Evolutionary conservation across 30 jellyfish, hydroid and myxozoan species (phyloP), one percentile per base, ranked within the genome.

Genomic region (Aurelia sp.): DNA sequence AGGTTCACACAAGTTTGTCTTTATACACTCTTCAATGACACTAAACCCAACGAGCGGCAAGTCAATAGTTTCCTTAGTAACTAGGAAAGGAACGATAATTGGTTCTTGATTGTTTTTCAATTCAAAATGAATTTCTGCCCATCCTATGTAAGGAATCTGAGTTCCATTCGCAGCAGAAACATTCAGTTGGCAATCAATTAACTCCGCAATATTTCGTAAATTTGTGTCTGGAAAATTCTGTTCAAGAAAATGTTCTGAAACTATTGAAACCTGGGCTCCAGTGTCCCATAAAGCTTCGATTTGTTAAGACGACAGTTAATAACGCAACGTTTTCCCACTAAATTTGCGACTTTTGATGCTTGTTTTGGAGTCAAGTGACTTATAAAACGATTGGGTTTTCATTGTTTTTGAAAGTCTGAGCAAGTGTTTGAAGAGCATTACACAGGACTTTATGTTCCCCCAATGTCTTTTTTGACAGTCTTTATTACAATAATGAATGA

Each of bases 191-290:
- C 60, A 4, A 6, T 70, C 52, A 23, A 70, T 70, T 40, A 70
- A n/a, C 19, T 70, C 80, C 62, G 80, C 47, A 70, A 70, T 70
- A 20, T 70, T 47, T 31, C 52, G 47, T 79, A 78, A 61, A 19
- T 31, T 23, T 63, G 88, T 51, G 22, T 47, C 27, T 30, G 78
- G 88, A 44, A 78, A 78, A 78, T 78, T 63, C 76, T 65, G 69
- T 18, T 65, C 61, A 62, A 78, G 68, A 63, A 78, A 58, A 0
- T 78, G 77, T 61, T 61, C 70, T 15, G 88, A 78, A 31, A 83
- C 58, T 31, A 48, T 69, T 19, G 82, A 69, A 22, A 83, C 88
- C 62, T 83, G 92, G 79, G 92, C 92, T 27, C 92, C 87, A 11
- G 76, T 81, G 78, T 81, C 86, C 91, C 84, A 70, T 58, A 81